Conservation (phyloP, 2,797 vertebrate genomes). For the Hypotaenidia okinawae region DNA sequence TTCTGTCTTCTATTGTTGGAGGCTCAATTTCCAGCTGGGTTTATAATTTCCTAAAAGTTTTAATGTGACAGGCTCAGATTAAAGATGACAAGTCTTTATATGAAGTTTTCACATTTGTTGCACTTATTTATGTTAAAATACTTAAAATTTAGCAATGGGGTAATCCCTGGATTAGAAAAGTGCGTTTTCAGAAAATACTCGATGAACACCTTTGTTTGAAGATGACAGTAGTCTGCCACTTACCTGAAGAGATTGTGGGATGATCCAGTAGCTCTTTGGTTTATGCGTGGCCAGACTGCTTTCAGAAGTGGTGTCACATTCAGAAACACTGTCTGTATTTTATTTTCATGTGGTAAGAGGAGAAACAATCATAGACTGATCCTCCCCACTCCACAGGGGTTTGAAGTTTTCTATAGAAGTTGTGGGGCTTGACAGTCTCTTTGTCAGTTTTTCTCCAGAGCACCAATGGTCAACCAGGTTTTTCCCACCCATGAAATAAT, state of each 20-base stretch:
- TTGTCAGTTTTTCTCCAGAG: neutral
- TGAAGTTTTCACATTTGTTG: neutral
- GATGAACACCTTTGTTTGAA: neutral
- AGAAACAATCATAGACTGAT: neutral
- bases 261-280: neutral
- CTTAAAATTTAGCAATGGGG: neutral
- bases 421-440: neutral
- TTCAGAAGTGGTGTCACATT: neutral
- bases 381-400: neutral
- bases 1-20: neutral
- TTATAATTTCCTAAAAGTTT: neutral
- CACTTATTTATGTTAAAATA: neutral
- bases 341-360: neutral
- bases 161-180: neutral
- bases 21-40: neutral
- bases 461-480: neutral
- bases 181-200: neutral
- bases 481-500: neutral
- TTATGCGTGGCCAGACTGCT: neutral
- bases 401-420: neutral
- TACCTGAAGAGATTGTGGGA: neutral
- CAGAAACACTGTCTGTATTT: neutral
- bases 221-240: neutral
- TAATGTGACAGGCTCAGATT: neutral
- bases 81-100: neutral